These are phyloP conservation scores for Prostheceraeus crozeri DNA, from an alignment of 2,888 invertebrate species.

Conservation along the genomic window DNA sequence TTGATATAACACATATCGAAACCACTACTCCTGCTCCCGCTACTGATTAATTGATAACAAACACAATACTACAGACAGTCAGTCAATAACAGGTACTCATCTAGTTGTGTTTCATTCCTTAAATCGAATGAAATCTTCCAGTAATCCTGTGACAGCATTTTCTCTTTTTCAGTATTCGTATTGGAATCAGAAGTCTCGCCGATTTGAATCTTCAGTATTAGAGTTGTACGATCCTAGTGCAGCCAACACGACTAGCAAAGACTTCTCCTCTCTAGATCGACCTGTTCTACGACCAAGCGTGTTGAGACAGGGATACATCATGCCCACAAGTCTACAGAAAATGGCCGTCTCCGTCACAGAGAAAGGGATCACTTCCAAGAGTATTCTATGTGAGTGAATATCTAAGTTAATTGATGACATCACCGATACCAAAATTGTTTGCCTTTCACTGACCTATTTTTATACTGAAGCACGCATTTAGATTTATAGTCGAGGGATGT, in stretches of 20 bases:
- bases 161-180: slow-evolving; percentile 66
- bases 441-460: too few species aligned
- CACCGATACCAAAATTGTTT: too few species aligned
- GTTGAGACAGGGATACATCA: slow-evolving; percentile 77
- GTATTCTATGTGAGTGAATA: slow-evolving; percentile 66
- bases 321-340: slow-evolving; percentile 70
- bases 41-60: too few species aligned
- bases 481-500: too few species aligned
- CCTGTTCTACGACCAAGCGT: slow-evolving; percentile 59
- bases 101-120: neutral
- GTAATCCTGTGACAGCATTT: too few species aligned
- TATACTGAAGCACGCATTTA: too few species aligned
- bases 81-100: too few species aligned
- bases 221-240: slow-evolving; percentile 88
- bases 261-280: slow-evolving; percentile 70
- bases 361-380: slow-evolving; percentile 78
- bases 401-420: slow-evolving; percentile 39
- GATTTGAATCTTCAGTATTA: slow-evolving; percentile 81
- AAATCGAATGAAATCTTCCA: too few species aligned
- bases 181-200: slow-evolving; percentile 81
- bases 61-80: too few species aligned
- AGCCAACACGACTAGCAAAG: slow-evolving; percentile 62
- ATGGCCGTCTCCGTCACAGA: slow-evolving; percentile 82
- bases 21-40: too few species aligned
- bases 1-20: too few species aligned